Evolutionary conservation across 1,140 invertebrate genomes (phyloP), one percentile per base, ranked within the genome.

Genomic region (Ostrea edulis): DNA sequence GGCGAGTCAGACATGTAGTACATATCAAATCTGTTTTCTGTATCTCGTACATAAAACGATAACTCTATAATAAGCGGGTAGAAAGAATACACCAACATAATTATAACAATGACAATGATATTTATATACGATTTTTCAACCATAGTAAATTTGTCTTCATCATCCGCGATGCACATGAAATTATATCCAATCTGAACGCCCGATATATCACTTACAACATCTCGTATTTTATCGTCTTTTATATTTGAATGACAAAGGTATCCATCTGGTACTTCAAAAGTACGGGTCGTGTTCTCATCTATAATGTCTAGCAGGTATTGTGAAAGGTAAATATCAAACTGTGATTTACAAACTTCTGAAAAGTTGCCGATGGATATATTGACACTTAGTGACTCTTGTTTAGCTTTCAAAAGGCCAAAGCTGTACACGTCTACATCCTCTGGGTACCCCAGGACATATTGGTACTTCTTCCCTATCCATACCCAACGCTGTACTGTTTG

Each of bases 361-460:
- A 77, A 35, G 25, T 77, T 77, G 14, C 25, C 9, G 0, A 77
- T 35, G 22, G 11, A 29, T 77, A 77, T 77, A 14, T 77, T 77
- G 11, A 77, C 29, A 29, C 29, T 35, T 9, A 77, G 29, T 2
- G 25, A 77, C 25, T 77, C 68, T 29, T 77, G 68, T 29, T 77
- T 77, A 29, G 68, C 68, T 35, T 77, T 77, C 25, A 77, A 11
- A 0, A 77, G 22, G 12, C 68, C 68, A 35, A 77, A 77, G 12
- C 68, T 77, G 25, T 29, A 77, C 9, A 77, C 68, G 29, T 71
- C 65, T 11, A 71, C 65, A 71, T 71, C 65, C 25, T 71, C 65
- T 22, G 65, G 65, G 22, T 71, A 71, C n/a, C 65, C 25, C 25
- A 71, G 22, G 11, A 71, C 25, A 71, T 71, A 71, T 3, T 29